These are phyloP conservation scores for Eustalomyia histrio DNA, from an alignment of 2,888 invertebrate species.

Conservation along the genomic window DNA sequence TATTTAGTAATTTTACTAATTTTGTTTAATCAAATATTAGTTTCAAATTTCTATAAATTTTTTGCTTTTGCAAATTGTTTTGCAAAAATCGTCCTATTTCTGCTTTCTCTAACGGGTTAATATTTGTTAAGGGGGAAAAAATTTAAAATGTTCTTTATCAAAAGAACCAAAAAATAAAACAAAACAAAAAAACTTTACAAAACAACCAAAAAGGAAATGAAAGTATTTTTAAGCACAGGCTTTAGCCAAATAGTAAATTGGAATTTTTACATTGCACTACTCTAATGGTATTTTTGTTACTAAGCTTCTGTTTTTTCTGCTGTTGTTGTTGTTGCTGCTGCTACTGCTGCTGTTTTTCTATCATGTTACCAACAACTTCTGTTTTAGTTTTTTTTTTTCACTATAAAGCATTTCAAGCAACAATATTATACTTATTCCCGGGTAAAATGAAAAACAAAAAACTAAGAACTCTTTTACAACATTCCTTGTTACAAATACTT, in stretches of 20 bases:
- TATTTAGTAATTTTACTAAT: too few species aligned
- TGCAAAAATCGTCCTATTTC: too few species aligned
- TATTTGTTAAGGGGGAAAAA: not conserved
- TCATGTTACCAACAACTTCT: constrained; percentile 20
- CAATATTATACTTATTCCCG: constrained; percentile 31
- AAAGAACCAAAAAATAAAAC: not conserved
- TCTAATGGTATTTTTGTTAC: constrained; percentile 59
- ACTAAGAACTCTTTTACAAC: constrained; percentile 32
- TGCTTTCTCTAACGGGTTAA: not conserved
- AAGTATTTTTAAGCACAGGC: constrained; percentile 62
- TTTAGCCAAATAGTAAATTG: constrained; percentile 67
- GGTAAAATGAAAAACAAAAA: not conserved
- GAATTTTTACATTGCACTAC: constrained; percentile 58
- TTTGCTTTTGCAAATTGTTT: too few species aligned
- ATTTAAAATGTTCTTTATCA: constrained; percentile 15
- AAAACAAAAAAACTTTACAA: constrained; percentile 21
- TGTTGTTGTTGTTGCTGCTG: constrained; percentile 14
- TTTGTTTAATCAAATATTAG: too few species aligned
- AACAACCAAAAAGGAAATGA: constrained; percentile 53
- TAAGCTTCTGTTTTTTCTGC: constrained; percentile 63
- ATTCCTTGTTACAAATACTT: constrained; percentile 46
- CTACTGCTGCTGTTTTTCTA: constrained; percentile 26
- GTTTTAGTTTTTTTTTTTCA: constrained; percentile 19
- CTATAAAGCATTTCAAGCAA: constrained; percentile 34
- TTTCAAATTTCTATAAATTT: too few species aligned